phyloP scores from a whole-genome alignment of 2,113 vertebrate species.

The Serilophus lunatus region DNA sequence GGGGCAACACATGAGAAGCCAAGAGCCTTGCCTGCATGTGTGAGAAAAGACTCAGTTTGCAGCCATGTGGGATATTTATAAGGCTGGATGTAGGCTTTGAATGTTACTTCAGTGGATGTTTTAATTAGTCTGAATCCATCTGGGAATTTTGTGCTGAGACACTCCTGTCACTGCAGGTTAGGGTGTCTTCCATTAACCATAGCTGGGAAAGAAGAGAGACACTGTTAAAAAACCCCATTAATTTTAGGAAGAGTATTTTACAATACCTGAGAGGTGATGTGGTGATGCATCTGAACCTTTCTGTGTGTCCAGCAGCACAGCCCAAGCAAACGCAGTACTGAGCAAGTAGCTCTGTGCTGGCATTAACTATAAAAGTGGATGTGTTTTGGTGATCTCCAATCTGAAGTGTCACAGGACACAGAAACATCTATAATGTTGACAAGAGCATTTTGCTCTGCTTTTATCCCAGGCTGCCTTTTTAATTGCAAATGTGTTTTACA shows the following conservation, averaged over 20 bases:
- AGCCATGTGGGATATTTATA: not conserved
- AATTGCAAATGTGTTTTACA: not conserved
- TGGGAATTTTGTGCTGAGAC: not conserved
- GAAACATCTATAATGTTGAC: not conserved
- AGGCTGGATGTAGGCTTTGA: not conserved
- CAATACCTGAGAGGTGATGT: not conserved
- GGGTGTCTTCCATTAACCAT: not conserved
- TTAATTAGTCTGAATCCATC: slow-evolving; percentile 7
- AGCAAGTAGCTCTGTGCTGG: not conserved
- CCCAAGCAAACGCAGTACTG: rapidly evolving
- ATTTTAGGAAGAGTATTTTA: not conserved
- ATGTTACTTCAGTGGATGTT: not conserved
- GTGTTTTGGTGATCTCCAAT: not conserved
- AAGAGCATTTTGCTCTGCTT: not conserved
- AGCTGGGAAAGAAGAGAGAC: not conserved
- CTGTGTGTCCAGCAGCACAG: rapidly evolving
- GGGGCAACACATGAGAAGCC: not conserved
- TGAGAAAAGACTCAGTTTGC: not conserved
- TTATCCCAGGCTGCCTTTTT: not conserved
- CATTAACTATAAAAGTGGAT: not conserved
- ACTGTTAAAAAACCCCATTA: not conserved
- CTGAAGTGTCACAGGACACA: not conserved
- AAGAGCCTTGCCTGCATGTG: not conserved
- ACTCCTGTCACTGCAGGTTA: not conserved
- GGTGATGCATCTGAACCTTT: not conserved